Evolutionary conservation across 1,140 invertebrate genomes (phyloP).

Genomic region (Coenobita brevimanus): DNA sequence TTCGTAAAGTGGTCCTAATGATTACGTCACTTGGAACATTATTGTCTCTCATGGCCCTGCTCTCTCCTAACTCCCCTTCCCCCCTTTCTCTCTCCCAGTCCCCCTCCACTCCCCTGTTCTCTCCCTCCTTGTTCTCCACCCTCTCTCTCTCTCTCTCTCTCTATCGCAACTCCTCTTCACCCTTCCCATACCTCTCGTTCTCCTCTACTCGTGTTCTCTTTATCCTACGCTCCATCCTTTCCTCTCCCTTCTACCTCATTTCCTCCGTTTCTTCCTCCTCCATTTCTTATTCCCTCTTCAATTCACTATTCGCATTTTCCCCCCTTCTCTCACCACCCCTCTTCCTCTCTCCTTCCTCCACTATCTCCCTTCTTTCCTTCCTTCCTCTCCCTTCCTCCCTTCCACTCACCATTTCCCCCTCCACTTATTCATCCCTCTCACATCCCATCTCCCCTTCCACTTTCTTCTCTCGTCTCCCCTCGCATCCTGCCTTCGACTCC

Average conservation of each 20-base stretch:
- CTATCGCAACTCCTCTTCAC: background rate
- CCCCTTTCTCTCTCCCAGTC: background rate
- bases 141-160: constrained; percentile 39
- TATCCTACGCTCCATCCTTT: too few relatives aligned
- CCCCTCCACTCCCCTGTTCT: background rate
- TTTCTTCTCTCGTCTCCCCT: too few relatives aligned
- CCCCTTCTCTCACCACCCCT: background rate
- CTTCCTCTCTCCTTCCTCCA: background rate
- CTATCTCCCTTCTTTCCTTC: background rate
- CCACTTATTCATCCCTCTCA: constrained; percentile 7
- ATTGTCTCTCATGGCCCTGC: too few relatives aligned
- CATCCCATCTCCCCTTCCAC: background rate
- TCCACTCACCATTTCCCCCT: constrained; percentile 21
- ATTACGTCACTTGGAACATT: too few relatives aligned
- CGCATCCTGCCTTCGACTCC: too few relatives aligned
- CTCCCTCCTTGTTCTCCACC: constrained; percentile 3
- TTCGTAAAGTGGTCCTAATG: too few relatives aligned
- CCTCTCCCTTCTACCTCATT: background rate
- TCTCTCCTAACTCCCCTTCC: too few relatives aligned
- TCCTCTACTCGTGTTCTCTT: too few relatives aligned
- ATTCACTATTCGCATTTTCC: constrained; percentile 8
- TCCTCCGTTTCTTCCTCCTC: background rate
- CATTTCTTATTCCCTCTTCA: background rate
- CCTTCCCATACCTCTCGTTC: background rate
- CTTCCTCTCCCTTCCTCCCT: constrained; percentile 11